Evolutionary conservation across 2,797 vertebrate species (phyloP).

Genomic region (Notolabrus celidotus): DNA sequence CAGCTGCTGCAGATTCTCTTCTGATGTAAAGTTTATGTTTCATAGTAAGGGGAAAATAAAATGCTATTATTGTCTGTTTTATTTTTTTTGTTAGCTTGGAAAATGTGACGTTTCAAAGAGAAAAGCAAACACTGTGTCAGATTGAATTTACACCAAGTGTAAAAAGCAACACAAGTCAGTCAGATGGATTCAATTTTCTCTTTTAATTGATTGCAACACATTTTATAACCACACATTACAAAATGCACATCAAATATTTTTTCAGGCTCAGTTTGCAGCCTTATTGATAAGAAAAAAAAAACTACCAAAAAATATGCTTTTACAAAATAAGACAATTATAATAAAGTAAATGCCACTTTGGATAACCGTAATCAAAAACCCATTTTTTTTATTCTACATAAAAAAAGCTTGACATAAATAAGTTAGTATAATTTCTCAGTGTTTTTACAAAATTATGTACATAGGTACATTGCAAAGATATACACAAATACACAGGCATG

Average conservation of each 20-base stretch:
- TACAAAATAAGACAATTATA: constrained; percentile 89
- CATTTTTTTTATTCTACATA: constrained; percentile 89
- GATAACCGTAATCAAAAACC: constrained; percentile 90
- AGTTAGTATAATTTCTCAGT: constrained; percentile 99
- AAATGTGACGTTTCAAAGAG: background rate
- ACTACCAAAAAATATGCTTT: constrained; percentile 90
- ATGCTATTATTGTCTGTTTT: background rate
- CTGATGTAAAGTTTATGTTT: background rate
- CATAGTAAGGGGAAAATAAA: fast-evolving
- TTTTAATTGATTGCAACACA: constrained; percentile 93
- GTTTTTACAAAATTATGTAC: constrained; percentile 95
- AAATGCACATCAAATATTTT: constrained; percentile 89
- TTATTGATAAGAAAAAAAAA: constrained; percentile 82
- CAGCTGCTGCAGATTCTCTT: constrained; percentile 12
- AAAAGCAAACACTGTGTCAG: background rate
- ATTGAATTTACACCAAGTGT: constrained; percentile 30
- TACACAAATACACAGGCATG: constrained; percentile 87
- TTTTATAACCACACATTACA: constrained; percentile 91
- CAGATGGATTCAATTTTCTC: constrained; percentile 82
- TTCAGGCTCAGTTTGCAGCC: constrained; percentile 99
- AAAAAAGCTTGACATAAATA: constrained; percentile 97
- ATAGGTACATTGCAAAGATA: constrained; percentile 84
- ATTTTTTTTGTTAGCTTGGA: background rate
- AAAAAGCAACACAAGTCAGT: constrained; percentile 42
- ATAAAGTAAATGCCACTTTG: constrained; percentile 95